phyloP scores from a whole-genome alignment of 2,888 invertebrate species.

The Drosophila kanekoi region DNA sequence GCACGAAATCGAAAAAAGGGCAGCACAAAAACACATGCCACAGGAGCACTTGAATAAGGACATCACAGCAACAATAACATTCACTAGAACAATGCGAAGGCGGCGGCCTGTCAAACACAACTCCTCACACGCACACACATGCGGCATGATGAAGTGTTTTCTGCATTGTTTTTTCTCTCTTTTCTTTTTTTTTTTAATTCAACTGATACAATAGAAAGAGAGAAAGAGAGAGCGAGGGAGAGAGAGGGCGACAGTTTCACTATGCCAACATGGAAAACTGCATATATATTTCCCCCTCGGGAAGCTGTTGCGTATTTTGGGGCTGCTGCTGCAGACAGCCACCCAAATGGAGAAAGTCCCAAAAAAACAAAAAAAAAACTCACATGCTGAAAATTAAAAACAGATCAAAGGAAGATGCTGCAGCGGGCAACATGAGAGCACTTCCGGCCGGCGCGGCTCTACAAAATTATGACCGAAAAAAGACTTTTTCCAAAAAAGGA shows the following conservation, averaged over 20 bases:
- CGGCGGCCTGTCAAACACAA: slow-evolving; percentile 69
- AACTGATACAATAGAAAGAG: slow-evolving; percentile 52
- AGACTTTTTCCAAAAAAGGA: slow-evolving; percentile 53
- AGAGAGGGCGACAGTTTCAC: slow-evolving; percentile 40
- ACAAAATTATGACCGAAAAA: slow-evolving; percentile 68
- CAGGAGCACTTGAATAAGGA: slow-evolving; percentile 62
- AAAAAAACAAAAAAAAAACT: slow-evolving; percentile 40
- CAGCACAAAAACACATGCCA: slow-evolving; percentile 47
- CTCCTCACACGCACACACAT: slow-evolving; percentile 24
- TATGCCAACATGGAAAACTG: slow-evolving; percentile 51
- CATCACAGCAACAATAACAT: slow-evolving; percentile 34
- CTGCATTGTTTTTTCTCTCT: slow-evolving; percentile 61
- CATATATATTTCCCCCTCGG: slow-evolving; percentile 30
- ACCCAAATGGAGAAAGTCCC: slow-evolving; percentile 16
- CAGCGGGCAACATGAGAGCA: slow-evolving; percentile 67
- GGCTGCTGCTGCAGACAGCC: slow-evolving; percentile 27
- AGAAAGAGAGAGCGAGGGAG: background rate
- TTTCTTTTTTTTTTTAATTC: slow-evolving; percentile 27
- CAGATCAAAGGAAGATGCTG: slow-evolving; percentile 75
- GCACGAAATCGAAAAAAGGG: slow-evolving; percentile 69
- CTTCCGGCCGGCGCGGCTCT: slow-evolving; percentile 63
- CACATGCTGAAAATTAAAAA: slow-evolving; percentile 75
- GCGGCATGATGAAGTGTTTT: slow-evolving; percentile 71
- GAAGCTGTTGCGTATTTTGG: slow-evolving; percentile 11
- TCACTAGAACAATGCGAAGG: slow-evolving; percentile 61